These are phyloP conservation scores for Acanthacorydalis orientalis DNA, from an alignment of 2,888 invertebrate genomes.

Conservation along the genomic window DNA sequence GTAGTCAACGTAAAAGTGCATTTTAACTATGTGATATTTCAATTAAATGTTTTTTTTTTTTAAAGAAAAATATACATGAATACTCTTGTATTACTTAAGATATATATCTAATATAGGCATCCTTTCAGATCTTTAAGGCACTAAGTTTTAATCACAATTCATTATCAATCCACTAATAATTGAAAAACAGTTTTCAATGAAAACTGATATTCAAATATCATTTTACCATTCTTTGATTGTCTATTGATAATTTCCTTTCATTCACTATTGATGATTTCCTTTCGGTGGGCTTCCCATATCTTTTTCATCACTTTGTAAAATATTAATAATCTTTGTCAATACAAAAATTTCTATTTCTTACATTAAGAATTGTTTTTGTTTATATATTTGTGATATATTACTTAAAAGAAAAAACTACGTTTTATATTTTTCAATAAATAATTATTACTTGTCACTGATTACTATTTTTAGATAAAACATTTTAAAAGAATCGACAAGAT, in stretches of 20 bases:
- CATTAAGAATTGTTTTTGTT: too few species aligned
- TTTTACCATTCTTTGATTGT: neutral
- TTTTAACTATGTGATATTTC: conserved; percentile 5
- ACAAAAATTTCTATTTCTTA: too few species aligned
- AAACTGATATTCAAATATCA: neutral
- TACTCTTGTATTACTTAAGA: neutral
- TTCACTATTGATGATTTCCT: neutral
- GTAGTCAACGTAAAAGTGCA: conserved; percentile 7
- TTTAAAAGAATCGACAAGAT: too few species aligned
- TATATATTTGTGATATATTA: too few species aligned
- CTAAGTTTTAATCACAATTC: neutral
- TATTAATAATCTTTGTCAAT: too few species aligned
- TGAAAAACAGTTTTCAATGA: too few species aligned
- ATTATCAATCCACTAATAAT: too few species aligned
- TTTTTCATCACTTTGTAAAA: too few species aligned
- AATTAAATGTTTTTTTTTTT: conserved; percentile 6
- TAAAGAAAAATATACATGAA: conserved; percentile 6
- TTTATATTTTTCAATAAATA: too few species aligned
- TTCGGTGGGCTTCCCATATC: neutral
- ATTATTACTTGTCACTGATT: too few species aligned
- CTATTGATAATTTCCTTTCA: neutral
- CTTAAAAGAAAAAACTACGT: too few species aligned
- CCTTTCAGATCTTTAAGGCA: neutral
- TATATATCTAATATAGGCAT: neutral
- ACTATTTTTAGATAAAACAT: too few species aligned